Evolutionary conservation across 1,140 invertebrate species (phyloP).

Genomic region (Brachionus paranguensis): DNA sequence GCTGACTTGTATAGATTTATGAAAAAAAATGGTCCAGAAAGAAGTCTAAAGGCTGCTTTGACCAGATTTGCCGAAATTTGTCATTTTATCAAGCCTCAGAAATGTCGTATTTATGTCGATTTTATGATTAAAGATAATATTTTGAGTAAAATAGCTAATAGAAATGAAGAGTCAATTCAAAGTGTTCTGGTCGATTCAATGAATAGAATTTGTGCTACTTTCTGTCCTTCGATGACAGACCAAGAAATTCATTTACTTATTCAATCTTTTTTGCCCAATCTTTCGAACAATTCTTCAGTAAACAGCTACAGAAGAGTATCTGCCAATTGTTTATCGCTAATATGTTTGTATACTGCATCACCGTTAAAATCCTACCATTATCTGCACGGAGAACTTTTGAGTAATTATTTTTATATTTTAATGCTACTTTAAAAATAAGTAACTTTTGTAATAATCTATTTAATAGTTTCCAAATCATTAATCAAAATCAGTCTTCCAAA

Average conservation of each 20-base stretch:
- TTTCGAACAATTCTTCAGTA: slow-evolving; percentile 58
- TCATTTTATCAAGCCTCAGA: slow-evolving; percentile 63
- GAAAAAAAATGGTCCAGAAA: slow-evolving; percentile 66
- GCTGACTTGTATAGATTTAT: slow-evolving; percentile 75
- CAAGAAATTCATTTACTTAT: slow-evolving; percentile 65
- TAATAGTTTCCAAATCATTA: neutral
- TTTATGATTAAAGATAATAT: slow-evolving; percentile 64
- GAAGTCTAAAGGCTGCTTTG: slow-evolving; percentile 67
- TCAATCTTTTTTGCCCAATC: slow-evolving; percentile 64
- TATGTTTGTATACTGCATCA: slow-evolving; percentile 64
- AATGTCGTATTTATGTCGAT: slow-evolving; percentile 67
- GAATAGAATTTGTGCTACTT: slow-evolving; percentile 64
- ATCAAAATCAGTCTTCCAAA: too few species aligned
- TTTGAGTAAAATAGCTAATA: slow-evolving; percentile 63
- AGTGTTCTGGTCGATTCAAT: slow-evolving; percentile 67
- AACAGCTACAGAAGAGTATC: slow-evolving; percentile 63
- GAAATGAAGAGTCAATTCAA: slow-evolving; percentile 67
- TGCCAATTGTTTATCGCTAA: slow-evolving; percentile 62
- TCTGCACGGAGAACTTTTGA: slow-evolving; percentile 57
- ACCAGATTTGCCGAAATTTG: slow-evolving; percentile 68
- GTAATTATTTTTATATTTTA: slow-evolving; percentile 44
- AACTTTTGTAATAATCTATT: too few species aligned
- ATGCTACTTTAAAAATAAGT: too few species aligned
- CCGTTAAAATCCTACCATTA: slow-evolving; percentile 62
- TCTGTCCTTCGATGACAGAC: slow-evolving; percentile 69